Percentiles rank a stretch among this genome's conserved stretches.
These are phyloP conservation scores for Ramazzottius varieornatus DNA, from an alignment of 2,888 invertebrate genomes.

Conservation along the genomic window DNA sequence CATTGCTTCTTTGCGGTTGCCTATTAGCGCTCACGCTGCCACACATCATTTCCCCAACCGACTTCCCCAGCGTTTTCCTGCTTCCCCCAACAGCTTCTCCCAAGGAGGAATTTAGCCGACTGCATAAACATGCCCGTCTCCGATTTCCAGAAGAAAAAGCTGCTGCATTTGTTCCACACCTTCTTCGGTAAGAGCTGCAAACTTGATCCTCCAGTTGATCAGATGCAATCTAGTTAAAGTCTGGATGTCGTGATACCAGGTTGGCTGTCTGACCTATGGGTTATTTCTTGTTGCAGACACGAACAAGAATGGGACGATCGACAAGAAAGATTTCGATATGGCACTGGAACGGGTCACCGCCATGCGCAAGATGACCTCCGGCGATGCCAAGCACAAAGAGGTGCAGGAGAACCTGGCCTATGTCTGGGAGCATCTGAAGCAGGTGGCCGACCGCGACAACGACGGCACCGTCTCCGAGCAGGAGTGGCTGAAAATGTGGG, in stretches of 20 bases:
- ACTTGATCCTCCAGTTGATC: background rate
- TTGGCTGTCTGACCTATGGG: too few species aligned
- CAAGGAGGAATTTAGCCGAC: too few species aligned
- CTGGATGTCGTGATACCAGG: too few species aligned
- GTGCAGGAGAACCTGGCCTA: background rate
- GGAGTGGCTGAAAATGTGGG: conserved; percentile 4
- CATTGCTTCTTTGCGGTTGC: too few species aligned
- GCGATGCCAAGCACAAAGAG: background rate
- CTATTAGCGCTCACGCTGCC: too few species aligned
- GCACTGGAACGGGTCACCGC: background rate
- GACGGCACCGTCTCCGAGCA: background rate
- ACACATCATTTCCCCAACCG: too few species aligned
- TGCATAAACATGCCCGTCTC: background rate
- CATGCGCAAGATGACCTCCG: background rate
- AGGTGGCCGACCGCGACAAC: conserved; percentile 4
- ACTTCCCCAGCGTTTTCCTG: too few species aligned
- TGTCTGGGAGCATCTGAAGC: conserved; percentile 1
- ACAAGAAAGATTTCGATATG: background rate
- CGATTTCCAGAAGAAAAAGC: conserved; percentile 17
- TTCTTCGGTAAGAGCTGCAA: conserved; percentile 14
- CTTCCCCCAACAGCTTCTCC: too few species aligned
- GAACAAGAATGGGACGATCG: conserved; percentile 1
- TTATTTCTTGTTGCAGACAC: background rate
- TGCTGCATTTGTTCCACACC: conserved; percentile 16
- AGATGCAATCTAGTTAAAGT: background rate